Conservation (phyloP, 1,140 invertebrate species). For the Zaprionus tsacasi region DNA sequence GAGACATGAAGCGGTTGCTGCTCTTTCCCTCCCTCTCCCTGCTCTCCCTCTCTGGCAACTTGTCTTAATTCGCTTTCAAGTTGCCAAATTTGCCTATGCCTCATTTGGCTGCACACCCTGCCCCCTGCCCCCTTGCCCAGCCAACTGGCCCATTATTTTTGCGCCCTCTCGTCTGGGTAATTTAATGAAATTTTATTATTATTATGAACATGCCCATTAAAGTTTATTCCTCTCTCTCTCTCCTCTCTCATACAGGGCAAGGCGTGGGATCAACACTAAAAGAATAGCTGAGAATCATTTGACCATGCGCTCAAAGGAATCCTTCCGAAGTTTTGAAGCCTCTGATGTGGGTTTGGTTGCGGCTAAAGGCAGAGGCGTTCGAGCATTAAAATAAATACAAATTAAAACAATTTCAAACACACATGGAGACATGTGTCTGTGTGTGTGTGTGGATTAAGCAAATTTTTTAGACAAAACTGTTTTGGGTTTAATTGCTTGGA, state of each 20-base stretch:
- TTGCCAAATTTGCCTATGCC: constrained; percentile 70
- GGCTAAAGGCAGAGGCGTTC: constrained; percentile 54
- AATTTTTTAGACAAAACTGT: constrained; percentile 59
- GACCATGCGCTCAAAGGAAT: constrained; percentile 77
- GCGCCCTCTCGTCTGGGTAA: constrained; percentile 46
- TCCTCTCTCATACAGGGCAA: too few species aligned
- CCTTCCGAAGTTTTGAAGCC: constrained; percentile 42
- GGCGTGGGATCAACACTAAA: constrained; percentile 48
- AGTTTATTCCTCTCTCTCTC: constrained; percentile 58
- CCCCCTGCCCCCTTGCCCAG: neutral
- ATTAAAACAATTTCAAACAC: constrained; percentile 71
- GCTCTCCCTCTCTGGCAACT: constrained; percentile 46
- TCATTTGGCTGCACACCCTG: constrained; percentile 12
- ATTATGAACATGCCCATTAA: constrained; percentile 80
- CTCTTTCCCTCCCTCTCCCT: neutral
- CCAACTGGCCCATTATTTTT: neutral
- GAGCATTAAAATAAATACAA: constrained; percentile 81
- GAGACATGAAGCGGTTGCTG: neutral
- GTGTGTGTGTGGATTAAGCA: constrained; percentile 22
- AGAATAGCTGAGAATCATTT: constrained; percentile 79
- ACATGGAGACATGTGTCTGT: neutral
- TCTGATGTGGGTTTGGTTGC: constrained; percentile 56
- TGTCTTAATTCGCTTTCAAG: constrained; percentile 65
- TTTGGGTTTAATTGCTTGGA: constrained; percentile 71
- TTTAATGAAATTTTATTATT: constrained; percentile 84